Evolutionary conservation across 2,888 invertebrate genomes (phyloP).

Genomic region (Allophyes oxyacanthae): DNA sequence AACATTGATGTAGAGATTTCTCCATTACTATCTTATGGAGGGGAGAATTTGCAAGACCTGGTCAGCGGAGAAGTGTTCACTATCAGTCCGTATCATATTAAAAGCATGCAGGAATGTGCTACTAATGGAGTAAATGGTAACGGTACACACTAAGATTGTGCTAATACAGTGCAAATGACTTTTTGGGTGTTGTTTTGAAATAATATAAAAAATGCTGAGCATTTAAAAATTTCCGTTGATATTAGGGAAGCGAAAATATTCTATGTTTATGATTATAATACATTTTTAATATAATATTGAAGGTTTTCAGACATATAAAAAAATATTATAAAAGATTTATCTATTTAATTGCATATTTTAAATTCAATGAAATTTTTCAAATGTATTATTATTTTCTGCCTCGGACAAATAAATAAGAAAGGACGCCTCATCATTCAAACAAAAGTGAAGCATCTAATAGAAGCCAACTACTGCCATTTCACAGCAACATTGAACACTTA

Average conservation of each 20-base stretch:
- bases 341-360: background rate
- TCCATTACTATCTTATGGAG: conserved; percentile 96
- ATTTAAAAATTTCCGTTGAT: no score
- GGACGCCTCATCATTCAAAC: no score
- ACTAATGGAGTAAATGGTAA: conserved; percentile 76
- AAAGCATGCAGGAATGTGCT: conserved; percentile 77
- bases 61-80: conserved; percentile 91
- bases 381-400: background rate
- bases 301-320: no score
- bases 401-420: no score
- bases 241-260: no score
- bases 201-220: conserved; percentile 9
- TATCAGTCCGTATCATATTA: conserved; percentile 90
- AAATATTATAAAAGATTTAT: background rate
- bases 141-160: conserved; percentile 68
- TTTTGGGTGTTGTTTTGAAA: conserved; percentile 9
- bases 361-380: conserved; percentile 1
- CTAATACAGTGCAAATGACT: background rate
- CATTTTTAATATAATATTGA: no score
- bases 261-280: no score
- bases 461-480: no score
- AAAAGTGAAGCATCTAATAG: no score
- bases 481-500: no score
- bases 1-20: conserved; percentile 96
- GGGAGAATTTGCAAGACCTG: conserved; percentile 93